Base-by-base conservation (phyloP, 2,113 vertebrate genomes). In the Gnathonemus echidnorhynchus region DNA sequence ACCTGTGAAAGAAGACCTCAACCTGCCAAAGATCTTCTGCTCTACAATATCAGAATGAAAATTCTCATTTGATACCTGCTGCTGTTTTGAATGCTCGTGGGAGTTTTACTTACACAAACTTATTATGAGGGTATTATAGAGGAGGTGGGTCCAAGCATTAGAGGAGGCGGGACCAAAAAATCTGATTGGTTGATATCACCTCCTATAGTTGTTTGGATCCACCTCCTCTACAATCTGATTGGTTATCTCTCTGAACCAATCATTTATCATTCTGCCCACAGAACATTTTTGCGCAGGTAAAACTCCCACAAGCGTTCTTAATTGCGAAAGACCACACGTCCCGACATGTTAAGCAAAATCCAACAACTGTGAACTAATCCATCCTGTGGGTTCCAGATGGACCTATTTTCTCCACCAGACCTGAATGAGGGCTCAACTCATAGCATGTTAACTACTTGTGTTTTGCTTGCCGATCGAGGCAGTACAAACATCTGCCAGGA, bases 401-500 rank as follows among this genome's bases (percentile, higher is more conserved):
- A 53, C 24, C 31, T 19, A 52, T 42, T 83, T 74, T 48, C 70
- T 42, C 31, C 49, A 42, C 49, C 48, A 83, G 62, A 4, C 17
- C 48, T 56, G 17, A 8, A 52, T 45, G 74, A 15, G 74, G 48
- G 13, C 46, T 84, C 50, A 56, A 35, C 9, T 83, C 74, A 42
- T 35, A 53, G n/a, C 35, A 42, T 66, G 15, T 89, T 45, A 45
- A 83, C 19, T 13, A 53, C 31, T 17, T 13, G 19, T 52, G 70
- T 89, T 87, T 83, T 83, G 56, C 42, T 46, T 83, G 27, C 88
- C 31, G 77, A 8, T 83, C 19, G 35, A 42, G 35, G 66, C 42
- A 50, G 31, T 56, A 80, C 42, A 89, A 83, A 89, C 70, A 50
- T 70, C 58, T 87, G 58, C 56, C 85, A 87, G 84, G 13, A 87